These are phyloP conservation scores for Drymonia ruficornis DNA, from an alignment of 2,888 invertebrate species.

Conservation along the genomic window DNA sequence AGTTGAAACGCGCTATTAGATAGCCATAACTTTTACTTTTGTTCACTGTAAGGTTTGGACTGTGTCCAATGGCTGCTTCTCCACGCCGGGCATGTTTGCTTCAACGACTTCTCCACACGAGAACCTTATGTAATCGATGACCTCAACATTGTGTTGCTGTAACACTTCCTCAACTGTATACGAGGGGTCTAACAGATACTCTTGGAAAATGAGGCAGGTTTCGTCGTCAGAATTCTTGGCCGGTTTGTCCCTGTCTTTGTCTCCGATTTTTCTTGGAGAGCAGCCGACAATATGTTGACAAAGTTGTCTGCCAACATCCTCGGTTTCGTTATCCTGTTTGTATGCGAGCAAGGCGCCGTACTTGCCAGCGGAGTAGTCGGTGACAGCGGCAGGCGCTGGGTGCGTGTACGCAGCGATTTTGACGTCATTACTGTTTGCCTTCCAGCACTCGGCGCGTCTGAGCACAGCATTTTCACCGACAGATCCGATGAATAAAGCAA, in stretches of 20 bases:
- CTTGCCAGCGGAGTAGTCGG: slow-evolving; percentile 88
- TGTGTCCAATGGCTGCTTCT: slow-evolving; percentile 82
- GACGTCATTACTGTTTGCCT: slow-evolving; percentile 76
- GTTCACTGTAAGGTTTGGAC: slow-evolving; percentile 87
- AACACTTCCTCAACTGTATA: slow-evolving; percentile 90
- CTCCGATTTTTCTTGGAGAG: slow-evolving; percentile 91
- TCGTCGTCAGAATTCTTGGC: slow-evolving; percentile 89
- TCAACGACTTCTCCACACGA: slow-evolving; percentile 91
- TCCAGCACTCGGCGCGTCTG: slow-evolving; percentile 91
- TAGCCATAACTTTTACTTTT: slow-evolving; percentile 16
- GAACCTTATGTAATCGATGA: slow-evolving; percentile 93
- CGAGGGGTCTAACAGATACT: slow-evolving; percentile 92
- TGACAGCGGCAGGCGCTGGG: slow-evolving; percentile 85
- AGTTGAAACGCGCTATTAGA: slow-evolving; percentile 7
- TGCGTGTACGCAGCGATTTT: slow-evolving; percentile 91
- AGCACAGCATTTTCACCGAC: slow-evolving; percentile 96
- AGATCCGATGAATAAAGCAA: slow-evolving; percentile 93
- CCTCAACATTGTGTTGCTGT: slow-evolving; percentile 85
- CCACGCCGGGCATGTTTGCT: slow-evolving; percentile 70
- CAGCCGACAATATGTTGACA: slow-evolving; percentile 98
- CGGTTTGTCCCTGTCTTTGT: slow-evolving; percentile 86
- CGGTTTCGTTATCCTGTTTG: slow-evolving; percentile 68
- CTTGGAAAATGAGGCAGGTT: slow-evolving; percentile 92
- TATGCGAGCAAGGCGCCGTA: slow-evolving; percentile 94
- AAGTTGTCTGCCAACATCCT: slow-evolving; percentile 88